These are phyloP conservation scores for Heteromormyrus szaboi DNA, from an alignment of 2,797 vertebrate genomes.

Conservation along the genomic window DNA sequence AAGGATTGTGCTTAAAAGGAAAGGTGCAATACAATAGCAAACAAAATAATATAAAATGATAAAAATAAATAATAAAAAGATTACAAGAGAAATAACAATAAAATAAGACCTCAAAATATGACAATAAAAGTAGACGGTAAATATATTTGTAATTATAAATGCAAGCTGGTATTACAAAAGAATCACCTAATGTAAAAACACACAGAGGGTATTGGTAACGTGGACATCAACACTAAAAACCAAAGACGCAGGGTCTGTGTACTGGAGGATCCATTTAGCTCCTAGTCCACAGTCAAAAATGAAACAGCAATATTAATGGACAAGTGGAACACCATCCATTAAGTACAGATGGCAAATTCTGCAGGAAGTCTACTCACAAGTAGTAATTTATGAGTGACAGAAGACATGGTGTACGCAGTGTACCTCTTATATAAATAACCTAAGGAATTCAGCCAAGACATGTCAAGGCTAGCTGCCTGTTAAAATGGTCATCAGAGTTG, in stretches of 20 bases:
- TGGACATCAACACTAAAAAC: background rate
- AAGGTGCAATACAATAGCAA: background rate
- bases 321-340: constrained; percentile 26
- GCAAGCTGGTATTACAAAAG: constrained; percentile 2
- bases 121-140: background rate
- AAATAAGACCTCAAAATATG: background rate
- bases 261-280: constrained; percentile 2
- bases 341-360: constrained; percentile 5
- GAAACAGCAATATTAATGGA: background rate
- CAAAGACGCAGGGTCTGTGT: background rate
- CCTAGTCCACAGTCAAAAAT: background rate
- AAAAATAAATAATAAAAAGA: background rate
- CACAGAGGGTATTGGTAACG: background rate
- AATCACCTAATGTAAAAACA: background rate
- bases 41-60: background rate
- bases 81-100: background rate
- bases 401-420: background rate
- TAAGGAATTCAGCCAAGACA: background rate
- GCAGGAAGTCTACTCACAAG: constrained; percentile 7
- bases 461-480: constrained; percentile 5
- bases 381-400: background rate
- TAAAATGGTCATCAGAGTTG: background rate
- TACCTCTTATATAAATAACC: background rate
- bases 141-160: background rate
- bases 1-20: background rate